phyloP scores from a whole-genome alignment of 37 sponge, comb jelly and placozoan genomes.

The Chondrilla cf. caribensis region DNA sequence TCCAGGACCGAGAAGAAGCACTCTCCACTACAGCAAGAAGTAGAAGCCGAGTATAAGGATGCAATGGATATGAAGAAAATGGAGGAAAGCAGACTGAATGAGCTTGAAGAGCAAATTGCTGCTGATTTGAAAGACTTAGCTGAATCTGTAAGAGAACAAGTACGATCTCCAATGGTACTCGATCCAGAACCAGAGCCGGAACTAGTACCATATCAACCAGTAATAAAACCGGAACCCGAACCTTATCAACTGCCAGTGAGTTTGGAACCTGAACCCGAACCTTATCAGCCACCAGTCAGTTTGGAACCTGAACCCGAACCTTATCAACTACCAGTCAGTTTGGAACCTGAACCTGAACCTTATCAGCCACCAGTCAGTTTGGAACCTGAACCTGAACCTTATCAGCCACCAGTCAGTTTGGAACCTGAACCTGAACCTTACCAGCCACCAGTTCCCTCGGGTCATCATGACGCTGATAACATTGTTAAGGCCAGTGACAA shows the following conservation, averaged over 20 bases:
- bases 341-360: background rate
- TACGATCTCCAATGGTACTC: background rate
- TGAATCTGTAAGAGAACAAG: background rate
- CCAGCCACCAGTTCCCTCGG: background rate
- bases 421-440: background rate
- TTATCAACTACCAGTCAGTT: background rate
- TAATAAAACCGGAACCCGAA: too few relatives aligned
- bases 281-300: background rate
- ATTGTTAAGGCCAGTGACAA: background rate
- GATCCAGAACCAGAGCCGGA: background rate
- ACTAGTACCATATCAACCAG: too few relatives aligned
- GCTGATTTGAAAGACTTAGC: background rate
- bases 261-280: background rate
- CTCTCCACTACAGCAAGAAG: background rate
- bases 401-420: background rate
- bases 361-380: background rate
- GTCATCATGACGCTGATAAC: background rate
- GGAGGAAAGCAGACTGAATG: background rate
- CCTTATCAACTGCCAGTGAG: too few relatives aligned
- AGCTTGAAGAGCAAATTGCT: slow-evolving; percentile 6
- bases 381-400: background rate
- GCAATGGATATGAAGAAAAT: background rate
- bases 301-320: background rate
- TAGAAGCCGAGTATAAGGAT: slow-evolving; percentile 12
- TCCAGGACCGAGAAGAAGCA: background rate